Evolutionary conservation across 2,888 invertebrate genomes (phyloP).

Genomic region (Cephus pygmeus): DNA sequence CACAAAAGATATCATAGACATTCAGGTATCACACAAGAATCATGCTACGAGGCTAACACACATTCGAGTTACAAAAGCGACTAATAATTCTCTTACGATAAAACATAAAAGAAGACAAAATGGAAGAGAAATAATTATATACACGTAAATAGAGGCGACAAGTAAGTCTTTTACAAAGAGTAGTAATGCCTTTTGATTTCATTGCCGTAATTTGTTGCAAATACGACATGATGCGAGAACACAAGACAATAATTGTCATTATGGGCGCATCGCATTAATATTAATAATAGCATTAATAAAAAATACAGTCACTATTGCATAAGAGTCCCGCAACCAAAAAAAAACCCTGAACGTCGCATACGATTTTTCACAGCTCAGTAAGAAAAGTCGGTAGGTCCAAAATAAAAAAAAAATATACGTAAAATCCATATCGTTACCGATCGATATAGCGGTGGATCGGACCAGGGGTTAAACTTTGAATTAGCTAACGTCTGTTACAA

Average conservation of each 20-base stretch:
- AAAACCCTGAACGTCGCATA: constrained; percentile 29
- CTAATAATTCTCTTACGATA: too few relatives aligned
- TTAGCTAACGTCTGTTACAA: too few relatives aligned
- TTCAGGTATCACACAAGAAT: constrained; percentile 9
- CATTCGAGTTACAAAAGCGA: constrained; percentile 1
- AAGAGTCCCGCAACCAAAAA: constrained; percentile 41
- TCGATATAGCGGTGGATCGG: too few relatives aligned
- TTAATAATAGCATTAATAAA: constrained; percentile 10
- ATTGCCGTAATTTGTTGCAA: background rate
- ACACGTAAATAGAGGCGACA: background rate
- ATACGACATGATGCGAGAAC: too few relatives aligned
- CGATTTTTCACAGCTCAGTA: constrained; percentile 22
- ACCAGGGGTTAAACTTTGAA: too few relatives aligned
- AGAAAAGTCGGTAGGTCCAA: background rate
- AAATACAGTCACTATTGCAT: constrained; percentile 42
- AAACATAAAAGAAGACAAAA: too few relatives aligned
- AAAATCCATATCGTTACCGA: too few relatives aligned
- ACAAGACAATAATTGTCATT: too few relatives aligned
- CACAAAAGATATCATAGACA: constrained; percentile 31
- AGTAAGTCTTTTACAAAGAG: background rate
- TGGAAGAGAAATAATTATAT: background rate
- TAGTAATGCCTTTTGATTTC: background rate
- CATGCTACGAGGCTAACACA: constrained; percentile 17
- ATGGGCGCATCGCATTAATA: background rate
- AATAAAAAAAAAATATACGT: too few relatives aligned